Evolutionary conservation across 1,140 invertebrate genomes (phyloP), one percentile per base, ranked within the genome.

Genomic region (Hycleus phaleratus): DNA sequence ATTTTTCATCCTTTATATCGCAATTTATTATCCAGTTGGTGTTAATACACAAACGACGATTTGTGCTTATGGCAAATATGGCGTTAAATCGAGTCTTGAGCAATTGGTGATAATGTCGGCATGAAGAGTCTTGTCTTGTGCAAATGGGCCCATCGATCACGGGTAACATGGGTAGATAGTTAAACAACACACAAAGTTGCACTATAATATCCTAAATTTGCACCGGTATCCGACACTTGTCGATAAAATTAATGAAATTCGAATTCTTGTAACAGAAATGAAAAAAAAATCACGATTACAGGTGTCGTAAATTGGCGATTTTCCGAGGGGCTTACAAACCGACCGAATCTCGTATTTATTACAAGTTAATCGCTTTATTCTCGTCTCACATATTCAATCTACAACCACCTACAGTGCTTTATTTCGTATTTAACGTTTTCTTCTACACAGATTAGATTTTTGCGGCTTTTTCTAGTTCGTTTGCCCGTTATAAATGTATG

Each of bases 71-170:
- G 59, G 59, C 59, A 49, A 60, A 60, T 60, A 60, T 56, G 59
- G 52, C 48, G 49, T 55, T 49, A 60, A 60, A 60, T 51, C 52
- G 52, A 54, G 49, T 45, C 38, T 32, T 32, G 32, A 48, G 51
- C 51, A 45, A 45, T 53, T 32, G 32, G 51, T 49, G 59, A 60
- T 60, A 60, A 54, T 60, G 59, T 62, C 60, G 60, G 57, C 52
- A 59, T 59, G 52, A 59, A 62, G 52, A 48, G 32, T 32, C 50
- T 58, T 57, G 43, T 49, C 46, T 51, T 57, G 39, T 49, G 57
- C 59, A 62, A 18, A 62, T 62, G 56, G 60, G 44, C 50, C 56
- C 60, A 62, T 62, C 60, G 49, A 62, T 62, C 60, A 62, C 56
- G 56, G 26, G 51, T 60, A 62, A 62, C 60, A 62, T 59, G 60